Percentiles rank a stretch among this genome's conserved stretches.
These are phyloP conservation scores for Lochmaea crataegi DNA, from an alignment of 2,888 invertebrate genomes.

Conservation along the genomic window DNA sequence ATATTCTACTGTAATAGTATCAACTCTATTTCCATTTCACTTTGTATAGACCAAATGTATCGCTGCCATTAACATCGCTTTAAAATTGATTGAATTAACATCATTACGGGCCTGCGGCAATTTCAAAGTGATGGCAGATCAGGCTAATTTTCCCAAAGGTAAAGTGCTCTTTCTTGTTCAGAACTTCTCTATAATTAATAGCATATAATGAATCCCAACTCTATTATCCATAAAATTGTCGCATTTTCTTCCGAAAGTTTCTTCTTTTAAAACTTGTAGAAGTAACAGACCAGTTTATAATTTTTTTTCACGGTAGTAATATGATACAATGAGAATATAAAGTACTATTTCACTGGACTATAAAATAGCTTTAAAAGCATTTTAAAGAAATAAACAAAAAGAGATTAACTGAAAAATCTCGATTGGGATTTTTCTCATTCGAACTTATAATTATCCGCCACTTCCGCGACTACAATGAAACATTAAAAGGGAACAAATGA, in stretches of 20 bases:
- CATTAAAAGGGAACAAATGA: constrained; percentile 5
- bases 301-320: not conserved
- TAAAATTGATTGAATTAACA: constrained; percentile 23
- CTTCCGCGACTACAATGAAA: constrained; percentile 1
- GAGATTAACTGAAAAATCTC: constrained; percentile 21
- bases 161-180: constrained; percentile 60
- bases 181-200: constrained; percentile 59
- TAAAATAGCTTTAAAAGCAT: constrained; percentile 11
- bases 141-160: constrained; percentile 50
- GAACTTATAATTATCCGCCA: constrained; percentile 26
- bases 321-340: not conserved
- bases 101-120: constrained; percentile 28
- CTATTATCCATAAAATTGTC: constrained; percentile 29
- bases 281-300: not conserved
- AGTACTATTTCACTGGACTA: not conserved
- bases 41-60: constrained; percentile 8
- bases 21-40: not conserved
- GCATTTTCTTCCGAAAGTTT: not conserved
- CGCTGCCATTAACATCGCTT: constrained; percentile 15
- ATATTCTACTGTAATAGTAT: too few relatives aligned
- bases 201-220: constrained; percentile 53
- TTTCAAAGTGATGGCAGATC: constrained; percentile 45
- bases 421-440: constrained; percentile 3
- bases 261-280: constrained; percentile 20
- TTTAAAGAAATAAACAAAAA: constrained; percentile 17